Conservation (phyloP, 1,140 invertebrate genomes). For the Paraescarpia echinospica region DNA sequence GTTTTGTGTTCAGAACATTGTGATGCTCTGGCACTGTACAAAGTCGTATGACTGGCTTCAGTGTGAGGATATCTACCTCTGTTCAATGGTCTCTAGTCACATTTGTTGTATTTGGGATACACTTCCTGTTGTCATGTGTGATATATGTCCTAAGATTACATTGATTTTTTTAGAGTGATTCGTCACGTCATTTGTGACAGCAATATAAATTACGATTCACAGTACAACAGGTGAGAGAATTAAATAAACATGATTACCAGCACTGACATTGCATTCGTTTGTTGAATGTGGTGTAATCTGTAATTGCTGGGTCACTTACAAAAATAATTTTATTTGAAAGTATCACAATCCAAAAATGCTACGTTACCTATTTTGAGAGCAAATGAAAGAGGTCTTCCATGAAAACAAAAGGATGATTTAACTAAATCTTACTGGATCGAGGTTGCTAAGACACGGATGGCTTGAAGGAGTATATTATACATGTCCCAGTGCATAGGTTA, state of each 20-base stretch:
- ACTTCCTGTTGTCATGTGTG: not conserved
- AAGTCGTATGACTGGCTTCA: not conserved
- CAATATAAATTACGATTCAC: not conserved
- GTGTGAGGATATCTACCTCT: not conserved
- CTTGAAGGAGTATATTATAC: too few species aligned
- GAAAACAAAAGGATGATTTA: not conserved
- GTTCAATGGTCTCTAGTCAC: not conserved
- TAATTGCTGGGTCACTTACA: not conserved
- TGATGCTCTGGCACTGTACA: not conserved
- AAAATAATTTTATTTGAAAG: not conserved
- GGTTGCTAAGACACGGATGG: not conserved
- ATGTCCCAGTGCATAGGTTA: too few species aligned
- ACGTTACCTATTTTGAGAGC: not conserved
- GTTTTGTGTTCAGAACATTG: not conserved
- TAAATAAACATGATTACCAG: constrained; percentile 1
- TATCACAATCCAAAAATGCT: not conserved
- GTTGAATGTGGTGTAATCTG: not conserved
- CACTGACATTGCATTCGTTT: not conserved
- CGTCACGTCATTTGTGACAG: not conserved
- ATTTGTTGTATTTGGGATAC: not conserved
- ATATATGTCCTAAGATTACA: not conserved
- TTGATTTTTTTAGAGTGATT: not conserved
- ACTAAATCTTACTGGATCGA: too few species aligned
- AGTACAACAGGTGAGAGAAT: not conserved
- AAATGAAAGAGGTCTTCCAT: not conserved